phyloP scores from a whole-genome alignment of 2,888 invertebrate genomes.

The Petrolisthes cinctipes region DNA sequence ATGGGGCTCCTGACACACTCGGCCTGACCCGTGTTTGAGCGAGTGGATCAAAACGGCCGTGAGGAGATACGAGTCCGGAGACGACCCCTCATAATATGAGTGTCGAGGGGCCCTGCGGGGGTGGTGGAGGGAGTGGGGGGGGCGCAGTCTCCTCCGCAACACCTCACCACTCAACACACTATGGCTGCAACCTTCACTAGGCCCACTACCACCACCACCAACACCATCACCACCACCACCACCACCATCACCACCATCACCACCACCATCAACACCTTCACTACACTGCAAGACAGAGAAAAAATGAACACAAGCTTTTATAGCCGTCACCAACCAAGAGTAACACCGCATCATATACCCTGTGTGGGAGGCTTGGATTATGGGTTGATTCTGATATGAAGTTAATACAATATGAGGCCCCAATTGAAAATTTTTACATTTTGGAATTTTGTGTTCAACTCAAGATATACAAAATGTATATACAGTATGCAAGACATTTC shows the following conservation, averaged over 20 bases:
- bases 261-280: slow-evolving; percentile 59
- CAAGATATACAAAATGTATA: too few relatives aligned
- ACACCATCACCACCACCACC: neutral
- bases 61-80: slow-evolving; percentile 62
- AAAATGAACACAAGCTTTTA: slow-evolving; percentile 39
- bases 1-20: slow-evolving; percentile 45
- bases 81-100: slow-evolving; percentile 63
- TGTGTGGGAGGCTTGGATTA: neutral
- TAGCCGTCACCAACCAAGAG: slow-evolving; percentile 19
- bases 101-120: slow-evolving; percentile 55
- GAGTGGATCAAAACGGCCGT: slow-evolving; percentile 64
- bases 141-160: slow-evolving; percentile 52
- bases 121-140: slow-evolving; percentile 17
- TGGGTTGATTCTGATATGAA: slow-evolving; percentile 8
- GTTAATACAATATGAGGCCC: too few relatives aligned
- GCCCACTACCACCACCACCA: neutral
- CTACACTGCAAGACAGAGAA: slow-evolving; percentile 62
- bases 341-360: slow-evolving; percentile 17
- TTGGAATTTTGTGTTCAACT: too few relatives aligned
- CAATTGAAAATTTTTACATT: too few relatives aligned
- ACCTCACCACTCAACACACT: slow-evolving; percentile 35
- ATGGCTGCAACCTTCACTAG: slow-evolving; percentile 20
- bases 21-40: slow-evolving; percentile 54
- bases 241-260: slow-evolving; percentile 34
- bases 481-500: too few relatives aligned